Base-by-base conservation (phyloP, 2,113 vertebrate genomes). In the Cynopterus brachyotis region DNA sequence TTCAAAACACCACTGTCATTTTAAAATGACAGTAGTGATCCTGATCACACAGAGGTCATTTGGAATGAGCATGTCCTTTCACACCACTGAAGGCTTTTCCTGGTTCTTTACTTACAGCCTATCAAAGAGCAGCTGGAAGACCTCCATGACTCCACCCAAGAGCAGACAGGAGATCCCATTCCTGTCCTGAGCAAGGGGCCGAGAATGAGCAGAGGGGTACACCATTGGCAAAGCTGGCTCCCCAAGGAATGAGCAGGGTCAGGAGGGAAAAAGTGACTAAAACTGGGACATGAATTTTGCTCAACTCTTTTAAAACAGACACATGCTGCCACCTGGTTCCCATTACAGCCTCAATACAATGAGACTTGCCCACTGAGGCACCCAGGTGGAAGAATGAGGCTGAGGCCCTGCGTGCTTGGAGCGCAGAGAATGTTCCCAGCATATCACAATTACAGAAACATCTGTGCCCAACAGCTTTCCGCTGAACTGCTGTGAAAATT, bases 391-490 rank as follows among this genome's bases (percentile, higher is more conserved):
- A 97, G 96, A 96, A 96, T 81, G 96, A 98, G 96, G 96, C 96
- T 96, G 97, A 94, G 96, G 96, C 96, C 95, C 94, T 97, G 47
- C 97, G 98, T 97, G 97, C 96, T 96, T 79, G 62, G 75, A 98
- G 95, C 57, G 96, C 47, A 0, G 98, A 96, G 96, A 98, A 98
- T 96, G 98, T 98, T 99, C 98, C 98, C 98, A 99, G 98, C 97
- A 83, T 98, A 98, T 98, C 98, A 98, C 97, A 98, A 97, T 99
- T 98, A 98, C 98, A 98, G 97, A 98, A 98, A 98, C 98, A 98
- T 98, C 98, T 99, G 98, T 98, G 98, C 97, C 98, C 95, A 97
- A 98, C 98, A 98, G 97, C 97, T 98, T 98, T 92, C 91, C 78
- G 95, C 79, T 59, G 89, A 96, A 97, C 95, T 97, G 96, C 98